Conservation (phyloP, 2,797 vertebrate genomes). For the Crax fasciolata region DNA sequence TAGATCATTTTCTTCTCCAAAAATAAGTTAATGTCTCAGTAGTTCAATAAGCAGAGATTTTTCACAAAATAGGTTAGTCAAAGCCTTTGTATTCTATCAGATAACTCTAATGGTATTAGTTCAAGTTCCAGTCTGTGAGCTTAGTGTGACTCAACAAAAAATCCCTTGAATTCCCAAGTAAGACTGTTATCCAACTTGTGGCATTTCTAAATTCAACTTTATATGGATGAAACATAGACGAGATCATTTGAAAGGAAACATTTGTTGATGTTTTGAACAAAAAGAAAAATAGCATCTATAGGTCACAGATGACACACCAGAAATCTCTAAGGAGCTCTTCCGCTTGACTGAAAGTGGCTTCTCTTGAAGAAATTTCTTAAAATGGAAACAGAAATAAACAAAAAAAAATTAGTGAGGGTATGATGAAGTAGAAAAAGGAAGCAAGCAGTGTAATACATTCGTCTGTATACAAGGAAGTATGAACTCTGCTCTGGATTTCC, state of each 20-base stretch:
- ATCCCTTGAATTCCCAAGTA: slow-evolving; percentile 29
- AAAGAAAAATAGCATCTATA: slow-evolving; percentile 14
- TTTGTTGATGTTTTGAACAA: slow-evolving; percentile 29
- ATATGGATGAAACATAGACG: background rate
- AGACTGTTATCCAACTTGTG: background rate
- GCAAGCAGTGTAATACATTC: slow-evolving; percentile 14
- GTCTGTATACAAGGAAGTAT: background rate
- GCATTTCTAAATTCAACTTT: slow-evolving; percentile 47
- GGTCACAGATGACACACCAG: slow-evolving; percentile 55
- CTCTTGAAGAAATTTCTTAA: slow-evolving; percentile 31
- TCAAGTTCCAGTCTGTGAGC: slow-evolving; percentile 40
- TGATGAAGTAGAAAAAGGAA: slow-evolving; percentile 41
- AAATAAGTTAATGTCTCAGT: background rate
- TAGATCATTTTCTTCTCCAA: background rate
- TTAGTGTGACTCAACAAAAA: slow-evolving; percentile 24
- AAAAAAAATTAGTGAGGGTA: background rate
- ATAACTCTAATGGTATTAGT: slow-evolving; percentile 29
- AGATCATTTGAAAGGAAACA: slow-evolving; percentile 7
- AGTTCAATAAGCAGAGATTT: slow-evolving; percentile 36
- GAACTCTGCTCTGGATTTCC: background rate
- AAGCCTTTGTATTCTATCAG: background rate
- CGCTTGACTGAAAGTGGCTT: slow-evolving; percentile 36
- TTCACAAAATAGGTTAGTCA: background rate
- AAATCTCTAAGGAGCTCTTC: slow-evolving; percentile 64
- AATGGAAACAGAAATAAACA: slow-evolving; percentile 35